These are phyloP conservation scores for Dendroctonus valens DNA, from an alignment of 1,140 invertebrate species.

Conservation along the genomic window DNA sequence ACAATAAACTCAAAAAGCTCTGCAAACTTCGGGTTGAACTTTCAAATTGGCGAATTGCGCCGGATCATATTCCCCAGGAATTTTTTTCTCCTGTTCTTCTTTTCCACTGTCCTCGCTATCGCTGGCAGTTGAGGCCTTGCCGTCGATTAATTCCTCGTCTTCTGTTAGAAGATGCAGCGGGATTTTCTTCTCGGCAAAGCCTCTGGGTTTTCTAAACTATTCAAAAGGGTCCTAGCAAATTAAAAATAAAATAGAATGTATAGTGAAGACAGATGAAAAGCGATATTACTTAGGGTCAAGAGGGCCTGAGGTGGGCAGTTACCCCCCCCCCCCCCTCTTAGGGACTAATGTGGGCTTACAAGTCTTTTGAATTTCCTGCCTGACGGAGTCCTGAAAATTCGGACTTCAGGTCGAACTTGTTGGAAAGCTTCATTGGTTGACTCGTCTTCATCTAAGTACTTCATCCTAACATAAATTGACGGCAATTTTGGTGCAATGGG, in stretches of 20 bases:
- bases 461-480: conserved; percentile 8
- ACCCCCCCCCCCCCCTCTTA: too few species aligned
- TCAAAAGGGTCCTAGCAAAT: too few species aligned
- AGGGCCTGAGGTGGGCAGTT: not conserved
- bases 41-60: conserved; percentile 81
- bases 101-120: conserved; percentile 42
- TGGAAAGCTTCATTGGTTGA: conserved; percentile 1
- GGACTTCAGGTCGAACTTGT: conserved; percentile 13
- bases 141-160: not conserved
- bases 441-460: conserved; percentile 9
- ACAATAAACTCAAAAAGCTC: conserved; percentile 93
- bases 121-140: conserved; percentile 31
- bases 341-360: conserved; percentile 23
- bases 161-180: conserved; percentile 32
- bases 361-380: conserved; percentile 9
- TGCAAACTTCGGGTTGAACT: conserved; percentile 81
- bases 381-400: conserved; percentile 14
- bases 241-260: too few species aligned
- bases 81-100: conserved; percentile 33
- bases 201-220: conserved; percentile 22
- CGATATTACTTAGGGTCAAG: too few species aligned
- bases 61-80: conserved; percentile 72
- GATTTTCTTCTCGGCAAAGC: conserved; percentile 22
- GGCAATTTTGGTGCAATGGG: conserved; percentile 3
- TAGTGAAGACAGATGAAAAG: too few species aligned